A percentile compares a stretch with the other conserved stretches of the same genome.
These are phyloP conservation scores for Daubentonia madagascariensis DNA, from an alignment of 2,113 vertebrate genomes.

Conservation along the genomic window DNA sequence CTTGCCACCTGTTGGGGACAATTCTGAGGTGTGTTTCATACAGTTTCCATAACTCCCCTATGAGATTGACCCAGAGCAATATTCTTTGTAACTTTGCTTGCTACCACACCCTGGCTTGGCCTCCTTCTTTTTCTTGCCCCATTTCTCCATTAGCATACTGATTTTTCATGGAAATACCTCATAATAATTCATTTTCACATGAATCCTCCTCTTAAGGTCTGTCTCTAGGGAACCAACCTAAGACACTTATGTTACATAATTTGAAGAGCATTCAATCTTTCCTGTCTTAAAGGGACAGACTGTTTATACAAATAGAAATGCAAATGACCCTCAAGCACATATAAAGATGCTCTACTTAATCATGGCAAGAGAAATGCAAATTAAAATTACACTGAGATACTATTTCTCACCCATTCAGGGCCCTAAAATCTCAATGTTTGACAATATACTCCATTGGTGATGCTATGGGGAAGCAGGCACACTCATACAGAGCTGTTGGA, in stretches of 20 bases:
- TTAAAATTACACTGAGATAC: constrained; percentile 6
- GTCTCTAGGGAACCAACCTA: not conserved
- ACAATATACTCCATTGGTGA: not conserved
- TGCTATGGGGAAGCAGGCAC: not conserved
- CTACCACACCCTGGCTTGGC: not conserved
- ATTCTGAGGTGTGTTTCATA: not conserved
- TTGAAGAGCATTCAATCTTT: not conserved
- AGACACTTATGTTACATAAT: not conserved
- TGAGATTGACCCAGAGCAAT: not conserved
- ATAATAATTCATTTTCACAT: not conserved
- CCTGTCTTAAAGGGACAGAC: not conserved
- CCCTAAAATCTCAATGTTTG: not conserved
- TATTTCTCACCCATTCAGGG: not conserved
- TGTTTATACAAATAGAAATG: not conserved
- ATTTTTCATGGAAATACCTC: not conserved
- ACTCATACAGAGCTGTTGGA: not conserved
- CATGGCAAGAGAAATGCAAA: constrained; percentile 26
- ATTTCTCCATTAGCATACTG: not conserved
- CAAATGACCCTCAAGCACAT: not conserved
- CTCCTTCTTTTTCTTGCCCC: not conserved
- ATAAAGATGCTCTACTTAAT: constrained; percentile 2
- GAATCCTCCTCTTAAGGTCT: not conserved
- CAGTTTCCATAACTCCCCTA: not conserved
- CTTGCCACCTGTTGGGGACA: not conserved
- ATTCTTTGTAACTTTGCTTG: not conserved